Percentiles rank a stretch among this genome's conserved stretches.
These are phyloP conservation scores for Cotesia typhae DNA, from an alignment of 1,140 invertebrate species.

Conservation along the genomic window DNA sequence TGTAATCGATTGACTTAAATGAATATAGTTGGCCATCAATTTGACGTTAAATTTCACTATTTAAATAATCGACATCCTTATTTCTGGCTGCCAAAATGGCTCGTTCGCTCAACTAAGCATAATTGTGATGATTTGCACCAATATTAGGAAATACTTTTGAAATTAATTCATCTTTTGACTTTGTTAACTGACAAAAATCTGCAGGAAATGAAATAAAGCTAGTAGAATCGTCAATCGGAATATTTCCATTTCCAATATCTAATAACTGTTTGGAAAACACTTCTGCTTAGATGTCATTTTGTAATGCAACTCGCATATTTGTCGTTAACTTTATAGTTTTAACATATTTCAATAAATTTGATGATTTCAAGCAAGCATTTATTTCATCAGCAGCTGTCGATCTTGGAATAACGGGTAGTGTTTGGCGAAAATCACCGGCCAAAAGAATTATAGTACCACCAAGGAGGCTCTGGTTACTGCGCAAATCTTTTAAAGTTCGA, in stretches of 20 bases:
- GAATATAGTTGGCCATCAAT: neutral
- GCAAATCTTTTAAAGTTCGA: slow-evolving; percentile 44
- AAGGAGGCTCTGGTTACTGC: slow-evolving; percentile 32
- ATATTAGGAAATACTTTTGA: neutral
- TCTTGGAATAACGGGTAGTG: slow-evolving; percentile 59
- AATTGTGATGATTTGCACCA: neutral
- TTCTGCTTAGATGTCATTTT: neutral
- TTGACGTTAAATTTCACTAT: neutral
- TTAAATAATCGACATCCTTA: neutral
- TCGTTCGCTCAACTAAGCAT: neutral
- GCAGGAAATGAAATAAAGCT: neutral
- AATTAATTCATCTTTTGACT: neutral
- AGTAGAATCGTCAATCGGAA: neutral
- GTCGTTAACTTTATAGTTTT: neutral
- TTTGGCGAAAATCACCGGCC: slow-evolving; percentile 63
- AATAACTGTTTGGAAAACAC: neutral
- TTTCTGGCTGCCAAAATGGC: neutral
- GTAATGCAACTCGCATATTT: neutral
- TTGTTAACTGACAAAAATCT: too few species aligned
- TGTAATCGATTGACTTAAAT: neutral
- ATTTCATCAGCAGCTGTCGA: slow-evolving; percentile 44
- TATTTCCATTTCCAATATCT: neutral
- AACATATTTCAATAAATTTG: neutral
- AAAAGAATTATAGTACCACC: slow-evolving; percentile 48
- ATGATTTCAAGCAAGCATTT: neutral